These are phyloP conservation scores for Ormyrus labotus DNA, from an alignment of 2,888 invertebrate species.

Conservation along the genomic window DNA sequence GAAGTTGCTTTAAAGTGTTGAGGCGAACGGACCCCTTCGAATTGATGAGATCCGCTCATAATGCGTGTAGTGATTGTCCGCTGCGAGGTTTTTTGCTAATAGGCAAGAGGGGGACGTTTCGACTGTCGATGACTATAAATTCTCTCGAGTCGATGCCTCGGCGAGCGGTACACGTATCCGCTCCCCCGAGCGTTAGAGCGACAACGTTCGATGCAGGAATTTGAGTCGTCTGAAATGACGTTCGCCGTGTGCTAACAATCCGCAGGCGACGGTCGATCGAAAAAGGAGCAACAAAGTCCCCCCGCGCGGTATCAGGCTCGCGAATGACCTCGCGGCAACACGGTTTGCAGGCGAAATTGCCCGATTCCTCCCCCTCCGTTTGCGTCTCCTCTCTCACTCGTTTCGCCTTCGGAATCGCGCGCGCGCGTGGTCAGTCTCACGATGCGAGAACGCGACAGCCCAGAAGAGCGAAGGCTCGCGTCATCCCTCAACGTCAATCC, in stretches of 20 bases:
- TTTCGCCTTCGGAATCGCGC: neutral
- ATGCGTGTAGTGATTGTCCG: neutral
- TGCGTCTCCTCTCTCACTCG: neutral
- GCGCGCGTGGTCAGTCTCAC: slow-evolving; percentile 61
- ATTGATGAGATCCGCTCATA: slow-evolving; percentile 20
- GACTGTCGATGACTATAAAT: too few relatives aligned
- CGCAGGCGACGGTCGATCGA: too few relatives aligned
- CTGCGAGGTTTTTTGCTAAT: too few relatives aligned
- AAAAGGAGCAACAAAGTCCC: neutral
- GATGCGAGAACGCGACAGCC: slow-evolving; percentile 64
- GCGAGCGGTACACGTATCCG: too few relatives aligned
- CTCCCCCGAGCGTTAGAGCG: too few relatives aligned
- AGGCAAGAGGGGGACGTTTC: too few relatives aligned
- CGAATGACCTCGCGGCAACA: neutral
- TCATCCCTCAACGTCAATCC: slow-evolving; percentile 75
- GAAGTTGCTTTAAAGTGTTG: slow-evolving; percentile 54
- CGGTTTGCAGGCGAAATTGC: slow-evolving; percentile 19
- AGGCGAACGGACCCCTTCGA: slow-evolving; percentile 2
- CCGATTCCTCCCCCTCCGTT: slow-evolving; percentile 1
- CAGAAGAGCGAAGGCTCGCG: slow-evolving; percentile 63
- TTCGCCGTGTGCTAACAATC: too few relatives aligned
- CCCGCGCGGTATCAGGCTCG: too few relatives aligned
- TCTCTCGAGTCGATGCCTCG: too few relatives aligned
- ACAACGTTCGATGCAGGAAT: too few relatives aligned
- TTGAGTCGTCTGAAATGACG: too few relatives aligned